Evolutionary conservation across 2,888 invertebrate species (phyloP).

Genomic region (Phengaris alcon): DNA sequence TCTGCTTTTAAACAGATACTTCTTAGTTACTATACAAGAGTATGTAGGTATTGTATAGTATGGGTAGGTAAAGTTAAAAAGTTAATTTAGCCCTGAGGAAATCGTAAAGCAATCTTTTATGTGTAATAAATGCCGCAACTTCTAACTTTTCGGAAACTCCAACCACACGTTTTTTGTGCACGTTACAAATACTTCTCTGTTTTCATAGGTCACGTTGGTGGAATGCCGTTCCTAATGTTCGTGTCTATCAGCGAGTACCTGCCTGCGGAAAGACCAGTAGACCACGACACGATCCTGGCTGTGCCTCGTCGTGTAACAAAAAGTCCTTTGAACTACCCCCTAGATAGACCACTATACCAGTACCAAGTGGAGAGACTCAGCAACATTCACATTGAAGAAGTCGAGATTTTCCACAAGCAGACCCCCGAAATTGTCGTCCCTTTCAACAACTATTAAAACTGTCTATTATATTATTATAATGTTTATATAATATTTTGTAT

Average conservation of each 20-base stretch:
- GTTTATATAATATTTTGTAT: background rate
- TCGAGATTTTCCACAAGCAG: slow-evolving; percentile 75
- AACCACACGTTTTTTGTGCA: background rate
- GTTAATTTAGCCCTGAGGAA: background rate
- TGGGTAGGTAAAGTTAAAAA: too few relatives aligned
- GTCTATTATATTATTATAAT: background rate
- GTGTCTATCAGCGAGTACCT: slow-evolving; percentile 78
- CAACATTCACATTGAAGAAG: slow-evolving; percentile 73
- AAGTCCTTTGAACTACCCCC: slow-evolving; percentile 77
- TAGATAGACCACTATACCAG: slow-evolving; percentile 71
- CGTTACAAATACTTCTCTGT: background rate
- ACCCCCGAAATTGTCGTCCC: slow-evolving; percentile 56
- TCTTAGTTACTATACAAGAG: too few relatives aligned
- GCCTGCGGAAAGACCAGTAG: slow-evolving; percentile 52
- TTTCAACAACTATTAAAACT: slow-evolving; percentile 16
- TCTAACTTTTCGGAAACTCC: background rate
- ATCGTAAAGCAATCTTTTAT: background rate
- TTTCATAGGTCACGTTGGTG: slow-evolving; percentile 58
- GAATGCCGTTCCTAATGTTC: slow-evolving; percentile 81
- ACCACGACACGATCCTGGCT: background rate
- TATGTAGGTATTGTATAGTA: too few relatives aligned
- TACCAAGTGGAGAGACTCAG: slow-evolving; percentile 57
- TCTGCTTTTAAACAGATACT: too few relatives aligned
- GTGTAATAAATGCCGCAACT: background rate
- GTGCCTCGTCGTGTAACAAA: slow-evolving; percentile 62